Base-by-base conservation (phyloP, 2,888 invertebrate species). In the Lutraria lutraria region DNA sequence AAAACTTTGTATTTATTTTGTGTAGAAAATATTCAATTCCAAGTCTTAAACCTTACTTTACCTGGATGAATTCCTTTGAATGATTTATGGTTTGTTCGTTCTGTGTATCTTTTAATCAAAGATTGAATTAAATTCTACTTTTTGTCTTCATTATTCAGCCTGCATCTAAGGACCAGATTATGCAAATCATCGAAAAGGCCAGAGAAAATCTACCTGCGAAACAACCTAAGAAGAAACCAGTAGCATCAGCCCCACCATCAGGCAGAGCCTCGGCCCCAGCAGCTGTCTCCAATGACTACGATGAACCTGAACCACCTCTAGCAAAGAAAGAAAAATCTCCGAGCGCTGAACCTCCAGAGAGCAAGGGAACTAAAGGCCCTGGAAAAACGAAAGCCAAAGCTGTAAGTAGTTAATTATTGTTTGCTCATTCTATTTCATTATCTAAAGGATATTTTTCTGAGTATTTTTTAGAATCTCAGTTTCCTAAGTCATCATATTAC, bases 171-270 rank as follows among this genome's bases (percentile, higher is more conserved):
- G 96, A 96, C 86, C 96, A 96, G 10, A 98, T 99, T n/a, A 97
- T 98, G 96, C 98, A 98, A 0, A 98, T 98, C 0, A 96, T 99
- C 86, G 99, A 99, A 94, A 99, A 99, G 96, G 98, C 98, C 0
- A 97, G 98, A 0, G 98, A 98, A 0, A 98, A 98, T 96, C 97
- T 99, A 81, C 99, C 99, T 0, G 97, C 98, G 0, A 98, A 98
- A 88, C 95, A 96, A 82, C 93, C 93, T 86, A 79, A 93, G 52
- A 93, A 94, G 87, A 93, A 94, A 10, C 91, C 94, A 3, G 80
- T 93, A 4, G 89, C 93, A 25, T 85, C 93, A 43, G 91, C 93
- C 43, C 91, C 93, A 12, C 87, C 79, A 89, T 82, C 43, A 76
- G 88, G 63, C 34, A 60, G 25, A 60, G 86, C 89, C 31, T 84